These are phyloP conservation scores for Actenoides hombroni DNA, from an alignment of 2,113 vertebrate species.

Conservation along the genomic window DNA sequence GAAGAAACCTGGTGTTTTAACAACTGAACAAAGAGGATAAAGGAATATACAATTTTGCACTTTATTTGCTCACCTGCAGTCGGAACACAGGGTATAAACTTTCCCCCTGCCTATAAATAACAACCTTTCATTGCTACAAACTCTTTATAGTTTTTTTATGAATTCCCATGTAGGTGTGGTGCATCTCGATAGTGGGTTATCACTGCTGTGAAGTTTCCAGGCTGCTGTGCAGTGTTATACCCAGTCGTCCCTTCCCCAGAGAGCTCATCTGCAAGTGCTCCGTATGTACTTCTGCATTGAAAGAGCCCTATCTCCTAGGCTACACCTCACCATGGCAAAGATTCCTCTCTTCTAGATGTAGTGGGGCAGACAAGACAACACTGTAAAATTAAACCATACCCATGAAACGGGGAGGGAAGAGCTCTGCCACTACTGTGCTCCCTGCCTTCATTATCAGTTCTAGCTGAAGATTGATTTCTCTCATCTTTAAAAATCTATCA, in stretches of 20 bases:
- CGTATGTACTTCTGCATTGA: neutral
- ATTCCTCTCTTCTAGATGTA: neutral
- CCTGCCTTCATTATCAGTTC: neutral
- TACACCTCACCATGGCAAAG: fast-evolving
- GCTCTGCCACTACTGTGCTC: neutral
- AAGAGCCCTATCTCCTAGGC: neutral
- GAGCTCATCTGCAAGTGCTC: fast-evolving
- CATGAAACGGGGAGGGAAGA: fast-evolving
- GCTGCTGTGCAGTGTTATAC: neutral
- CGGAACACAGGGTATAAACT: neutral
- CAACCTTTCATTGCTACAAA: neutral
- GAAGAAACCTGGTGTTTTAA: neutral
- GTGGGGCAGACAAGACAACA: neutral
- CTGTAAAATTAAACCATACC: neutral
- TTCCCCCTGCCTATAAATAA: neutral
- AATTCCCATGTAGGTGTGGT: neutral
- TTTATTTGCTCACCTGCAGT: neutral
- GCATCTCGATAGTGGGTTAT: neutral
- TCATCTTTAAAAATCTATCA: neutral
- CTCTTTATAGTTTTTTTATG: neutral
- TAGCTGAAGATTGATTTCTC: neutral
- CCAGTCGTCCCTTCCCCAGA: neutral
- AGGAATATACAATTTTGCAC: neutral
- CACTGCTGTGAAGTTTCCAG: neutral
- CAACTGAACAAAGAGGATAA: neutral